Percentiles rank a stretch among this genome's conserved stretches.
Conservation (phyloP, 2,888 invertebrate genomes). For the Mactromeris polynyma region DNA sequence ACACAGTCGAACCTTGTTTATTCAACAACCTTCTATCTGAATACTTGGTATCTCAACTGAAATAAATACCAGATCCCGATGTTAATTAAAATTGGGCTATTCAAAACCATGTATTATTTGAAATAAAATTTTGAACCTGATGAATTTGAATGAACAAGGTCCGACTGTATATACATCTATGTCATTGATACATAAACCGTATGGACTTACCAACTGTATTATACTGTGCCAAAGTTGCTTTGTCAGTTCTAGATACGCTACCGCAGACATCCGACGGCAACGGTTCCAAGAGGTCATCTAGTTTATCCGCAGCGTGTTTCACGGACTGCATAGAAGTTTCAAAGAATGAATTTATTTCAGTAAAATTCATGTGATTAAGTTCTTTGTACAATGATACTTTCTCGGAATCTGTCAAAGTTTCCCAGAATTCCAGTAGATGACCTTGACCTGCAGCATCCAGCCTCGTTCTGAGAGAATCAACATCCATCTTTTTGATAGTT, state of each 20-base stretch:
- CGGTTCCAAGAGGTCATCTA: conserved; percentile 94
- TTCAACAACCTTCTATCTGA: too few species aligned
- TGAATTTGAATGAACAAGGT: too few species aligned
- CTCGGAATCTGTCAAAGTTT: conserved; percentile 91
- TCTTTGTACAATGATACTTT: conserved; percentile 88
- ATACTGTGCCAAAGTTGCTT: conserved; percentile 91
- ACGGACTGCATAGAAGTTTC: conserved; percentile 83
- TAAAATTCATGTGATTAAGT: conserved; percentile 90
- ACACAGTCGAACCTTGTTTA: too few species aligned
- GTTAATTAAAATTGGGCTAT: too few species aligned
- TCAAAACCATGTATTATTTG: too few species aligned
- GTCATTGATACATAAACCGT: too few species aligned
- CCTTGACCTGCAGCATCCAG: conserved; percentile 91
- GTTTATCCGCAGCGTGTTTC: conserved; percentile 88
- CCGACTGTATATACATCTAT: too few species aligned
- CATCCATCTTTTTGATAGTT: conserved; percentile 69
- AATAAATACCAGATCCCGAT: too few species aligned
- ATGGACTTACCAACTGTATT: conserved; percentile 90
- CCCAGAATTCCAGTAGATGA: conserved; percentile 94
- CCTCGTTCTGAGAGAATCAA: conserved; percentile 64
- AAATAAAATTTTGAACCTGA: too few species aligned
- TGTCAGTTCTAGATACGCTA: conserved; percentile 91
- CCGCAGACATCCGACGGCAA: conserved; percentile 94
- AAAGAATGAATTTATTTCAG: conserved; percentile 92
- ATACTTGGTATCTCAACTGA: too few species aligned